phyloP scores from a whole-genome alignment of 2,888 invertebrate genomes.

The Cyrtodaria siliqua region DNA sequence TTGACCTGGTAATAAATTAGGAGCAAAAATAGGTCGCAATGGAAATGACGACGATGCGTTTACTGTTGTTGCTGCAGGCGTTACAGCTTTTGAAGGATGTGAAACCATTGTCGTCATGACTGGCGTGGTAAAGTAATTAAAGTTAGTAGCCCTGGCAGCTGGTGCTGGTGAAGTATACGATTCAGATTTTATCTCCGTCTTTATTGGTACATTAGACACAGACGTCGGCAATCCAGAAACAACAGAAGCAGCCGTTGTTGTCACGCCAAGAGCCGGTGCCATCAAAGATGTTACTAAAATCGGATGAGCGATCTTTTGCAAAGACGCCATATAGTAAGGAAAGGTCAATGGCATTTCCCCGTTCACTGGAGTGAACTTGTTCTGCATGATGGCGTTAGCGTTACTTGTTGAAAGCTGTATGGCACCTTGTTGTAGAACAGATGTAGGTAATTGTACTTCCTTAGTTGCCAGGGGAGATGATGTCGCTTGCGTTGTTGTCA shows the following conservation, averaged over 20 bases:
- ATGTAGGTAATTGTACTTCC: slow-evolving; percentile 13
- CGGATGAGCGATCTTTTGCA: slow-evolving; percentile 65
- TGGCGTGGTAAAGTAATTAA: slow-evolving; percentile 43
- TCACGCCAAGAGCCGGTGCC: slow-evolving; percentile 48
- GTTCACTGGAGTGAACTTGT: slow-evolving; percentile 4
- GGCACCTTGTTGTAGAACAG: slow-evolving; percentile 5
- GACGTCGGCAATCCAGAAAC: background rate
- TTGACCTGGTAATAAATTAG: slow-evolving; percentile 43
- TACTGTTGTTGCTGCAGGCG: slow-evolving; percentile 14
- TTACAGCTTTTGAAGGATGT: slow-evolving; percentile 1
- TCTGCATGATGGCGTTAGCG: slow-evolving; percentile 1
- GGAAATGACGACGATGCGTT: slow-evolving; percentile 46
- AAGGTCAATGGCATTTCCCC: slow-evolving; percentile 34
- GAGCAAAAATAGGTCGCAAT: slow-evolving; percentile 49
- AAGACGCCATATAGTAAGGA: slow-evolving; percentile 54
- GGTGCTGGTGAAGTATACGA: background rate
- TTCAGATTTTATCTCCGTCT: too few species aligned
- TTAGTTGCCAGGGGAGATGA: slow-evolving; percentile 18
- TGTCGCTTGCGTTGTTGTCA: slow-evolving; percentile 36
- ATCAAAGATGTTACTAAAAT: slow-evolving; percentile 64
- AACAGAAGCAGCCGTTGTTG: slow-evolving; percentile 28
- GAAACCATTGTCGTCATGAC: slow-evolving; percentile 27
- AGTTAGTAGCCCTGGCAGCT: slow-evolving; percentile 8
- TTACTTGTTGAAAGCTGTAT: slow-evolving; percentile 10
- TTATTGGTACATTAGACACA: slow-evolving; percentile 1